Conservation (phyloP, 2,113 vertebrate species). For the Cervus canadensis region DNA sequence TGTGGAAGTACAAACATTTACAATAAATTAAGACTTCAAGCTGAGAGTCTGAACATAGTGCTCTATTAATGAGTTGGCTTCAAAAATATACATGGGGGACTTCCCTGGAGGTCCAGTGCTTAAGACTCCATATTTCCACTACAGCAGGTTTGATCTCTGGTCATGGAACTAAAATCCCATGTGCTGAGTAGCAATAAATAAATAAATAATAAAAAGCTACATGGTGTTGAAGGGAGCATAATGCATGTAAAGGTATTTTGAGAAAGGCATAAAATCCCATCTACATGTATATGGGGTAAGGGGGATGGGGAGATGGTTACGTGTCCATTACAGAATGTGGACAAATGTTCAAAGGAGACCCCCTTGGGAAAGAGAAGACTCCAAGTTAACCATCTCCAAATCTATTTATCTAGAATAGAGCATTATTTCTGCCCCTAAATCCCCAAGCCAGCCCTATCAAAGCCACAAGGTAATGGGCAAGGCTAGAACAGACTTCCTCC, state of each 20-base stretch:
- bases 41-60: neutral
- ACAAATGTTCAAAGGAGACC: neutral
- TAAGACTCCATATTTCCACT: neutral
- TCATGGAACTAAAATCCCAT: neutral
- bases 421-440: neutral
- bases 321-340: neutral
- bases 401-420: neutral
- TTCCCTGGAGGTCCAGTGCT: neutral
- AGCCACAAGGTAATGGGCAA: neutral
- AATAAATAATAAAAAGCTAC: neutral
- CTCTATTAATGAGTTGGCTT: neutral
- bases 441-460: neutral
- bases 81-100: neutral
- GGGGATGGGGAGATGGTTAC: neutral
- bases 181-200: neutral
- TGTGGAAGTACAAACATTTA: neutral
- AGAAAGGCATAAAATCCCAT: neutral
- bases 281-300: neutral
- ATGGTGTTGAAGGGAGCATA: neutral
- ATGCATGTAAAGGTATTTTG: neutral
- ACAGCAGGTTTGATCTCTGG: neutral
- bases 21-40: conserved; percentile 28
- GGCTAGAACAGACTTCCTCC: neutral
- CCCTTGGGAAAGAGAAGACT: neutral
- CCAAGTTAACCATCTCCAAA: conserved; percentile 1